Conservation (phyloP, 2,113 vertebrate species). For the Hippocampus abdominalis region DNA sequence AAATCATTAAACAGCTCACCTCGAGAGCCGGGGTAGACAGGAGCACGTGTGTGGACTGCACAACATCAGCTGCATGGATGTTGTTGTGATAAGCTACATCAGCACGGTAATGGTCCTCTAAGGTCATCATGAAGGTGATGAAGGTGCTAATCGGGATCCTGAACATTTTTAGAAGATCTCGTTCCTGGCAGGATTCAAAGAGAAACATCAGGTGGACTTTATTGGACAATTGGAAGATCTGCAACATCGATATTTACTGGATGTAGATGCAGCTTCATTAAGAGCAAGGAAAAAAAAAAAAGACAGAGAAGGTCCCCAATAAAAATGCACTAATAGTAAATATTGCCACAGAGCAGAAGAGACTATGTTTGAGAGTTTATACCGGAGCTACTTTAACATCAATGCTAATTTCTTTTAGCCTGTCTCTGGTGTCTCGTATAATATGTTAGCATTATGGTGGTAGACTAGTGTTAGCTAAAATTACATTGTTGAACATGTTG, state of each 20-base stretch:
- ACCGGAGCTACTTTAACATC: too few species aligned
- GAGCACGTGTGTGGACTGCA: slow-evolving; percentile 88
- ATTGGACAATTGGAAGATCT: neutral
- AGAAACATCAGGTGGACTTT: neutral
- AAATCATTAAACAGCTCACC: slow-evolving; percentile 58
- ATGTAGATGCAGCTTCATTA: neutral
- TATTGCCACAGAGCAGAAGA: too few species aligned
- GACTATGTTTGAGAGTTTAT: too few species aligned
- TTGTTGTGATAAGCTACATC: slow-evolving; percentile 92
- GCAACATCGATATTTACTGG: neutral
- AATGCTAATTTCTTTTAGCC: too few species aligned
- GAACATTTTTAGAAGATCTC: slow-evolving; percentile 88
- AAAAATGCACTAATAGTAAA: too few species aligned
- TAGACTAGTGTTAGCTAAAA: too few species aligned
- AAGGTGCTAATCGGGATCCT: slow-evolving; percentile 83
- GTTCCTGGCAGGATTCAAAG: slow-evolving; percentile 69
- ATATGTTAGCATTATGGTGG: too few species aligned
- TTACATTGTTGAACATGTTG: too few species aligned
- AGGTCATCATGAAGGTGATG: slow-evolving; percentile 86
- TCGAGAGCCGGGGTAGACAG: slow-evolving; percentile 86
- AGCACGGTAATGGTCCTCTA: slow-evolving; percentile 87
- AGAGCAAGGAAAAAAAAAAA: too few species aligned
- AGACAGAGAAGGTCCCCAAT: too few species aligned
- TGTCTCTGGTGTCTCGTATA: too few species aligned
- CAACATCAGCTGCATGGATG: slow-evolving; percentile 88